Evolutionary conservation across 2,888 invertebrate genomes (phyloP).

Genomic region (Meta bourneti): DNA sequence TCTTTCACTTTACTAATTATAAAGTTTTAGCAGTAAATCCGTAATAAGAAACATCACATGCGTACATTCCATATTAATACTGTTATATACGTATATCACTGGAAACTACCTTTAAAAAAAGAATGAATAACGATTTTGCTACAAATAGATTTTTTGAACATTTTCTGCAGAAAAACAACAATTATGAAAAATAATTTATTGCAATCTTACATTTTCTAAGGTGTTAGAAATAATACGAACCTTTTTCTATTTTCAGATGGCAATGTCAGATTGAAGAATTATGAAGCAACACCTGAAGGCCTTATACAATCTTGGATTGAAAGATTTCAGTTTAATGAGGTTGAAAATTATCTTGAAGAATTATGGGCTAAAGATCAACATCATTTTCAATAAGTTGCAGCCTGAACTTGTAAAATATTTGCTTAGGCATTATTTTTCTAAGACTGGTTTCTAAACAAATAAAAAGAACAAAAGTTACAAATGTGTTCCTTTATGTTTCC

Average conservation of each 20-base stretch:
- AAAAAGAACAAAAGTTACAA: too few species aligned
- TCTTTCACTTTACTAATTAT: neutral
- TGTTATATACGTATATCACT: too few species aligned
- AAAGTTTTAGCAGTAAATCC: neutral
- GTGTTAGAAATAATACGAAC: too few species aligned
- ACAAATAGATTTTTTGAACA: too few species aligned
- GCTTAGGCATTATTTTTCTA: neutral
- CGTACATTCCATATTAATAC: too few species aligned
- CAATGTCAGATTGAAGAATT: conserved; percentile 86
- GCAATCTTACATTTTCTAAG: too few species aligned
- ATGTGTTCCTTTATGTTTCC: too few species aligned
- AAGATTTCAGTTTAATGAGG: conserved; percentile 84
- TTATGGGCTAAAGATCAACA: conserved; percentile 85
- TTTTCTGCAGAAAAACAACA: neutral
- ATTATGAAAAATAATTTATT: too few species aligned
- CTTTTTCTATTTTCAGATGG: conserved; percentile 80
- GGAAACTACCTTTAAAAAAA: neutral
- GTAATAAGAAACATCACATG: too few species aligned
- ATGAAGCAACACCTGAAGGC: conserved; percentile 88
- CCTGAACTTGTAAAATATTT: neutral
- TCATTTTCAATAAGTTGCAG: conserved; percentile 81
- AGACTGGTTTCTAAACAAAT: too few species aligned
- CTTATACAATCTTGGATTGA: conserved; percentile 92
- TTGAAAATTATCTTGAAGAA: conserved; percentile 85
- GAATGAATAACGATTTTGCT: too few species aligned